Evolutionary conservation across 2,113 vertebrate species (phyloP).

Genomic region (Lethenteron camtschaticum): DNA sequence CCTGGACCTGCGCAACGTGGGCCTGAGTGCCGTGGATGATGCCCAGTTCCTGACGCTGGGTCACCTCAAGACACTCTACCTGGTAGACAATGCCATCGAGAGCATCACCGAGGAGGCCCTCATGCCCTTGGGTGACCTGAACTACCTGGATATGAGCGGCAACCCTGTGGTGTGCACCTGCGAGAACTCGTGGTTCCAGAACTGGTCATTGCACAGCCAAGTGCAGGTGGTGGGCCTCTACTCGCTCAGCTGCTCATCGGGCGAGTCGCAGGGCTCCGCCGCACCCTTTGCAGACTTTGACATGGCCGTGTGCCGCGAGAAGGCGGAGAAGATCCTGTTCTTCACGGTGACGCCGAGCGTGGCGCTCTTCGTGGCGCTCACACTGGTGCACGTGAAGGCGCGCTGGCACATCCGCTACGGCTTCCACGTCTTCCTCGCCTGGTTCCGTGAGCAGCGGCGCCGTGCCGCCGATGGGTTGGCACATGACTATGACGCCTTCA

Average conservation of each 20-base stretch:
- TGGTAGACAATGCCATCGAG: conserved; percentile 9
- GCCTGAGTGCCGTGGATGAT: conserved; percentile 4
- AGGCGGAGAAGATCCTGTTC: conserved; percentile 2
- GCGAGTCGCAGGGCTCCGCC: neutral
- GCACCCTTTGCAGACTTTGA: neutral
- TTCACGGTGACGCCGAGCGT: neutral
- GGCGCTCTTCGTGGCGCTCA: neutral
- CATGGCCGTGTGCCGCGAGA: neutral
- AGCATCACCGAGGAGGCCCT: neutral
- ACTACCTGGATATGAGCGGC: conserved; percentile 6
- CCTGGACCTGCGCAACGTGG: conserved; percentile 9
- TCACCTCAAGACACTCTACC: conserved; percentile 1
- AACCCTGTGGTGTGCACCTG: conserved; percentile 10
- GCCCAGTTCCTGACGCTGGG: conserved; percentile 6
- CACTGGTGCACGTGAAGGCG: conserved; percentile 6
- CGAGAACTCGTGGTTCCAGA: conserved; percentile 7
- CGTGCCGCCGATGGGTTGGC: neutral
- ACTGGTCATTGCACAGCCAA: neutral
- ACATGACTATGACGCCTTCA: conserved; percentile 9
- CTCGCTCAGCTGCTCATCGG: conserved; percentile 4
- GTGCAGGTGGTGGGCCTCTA: conserved; percentile 14
- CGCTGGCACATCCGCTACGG: conserved; percentile 10
- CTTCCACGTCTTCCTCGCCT: conserved; percentile 10
- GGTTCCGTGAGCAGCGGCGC: conserved; percentile 9
- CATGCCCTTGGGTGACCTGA: neutral